Base-by-base conservation (phyloP, 2,888 invertebrate genomes). In the Augochlorella aurata region DNA sequence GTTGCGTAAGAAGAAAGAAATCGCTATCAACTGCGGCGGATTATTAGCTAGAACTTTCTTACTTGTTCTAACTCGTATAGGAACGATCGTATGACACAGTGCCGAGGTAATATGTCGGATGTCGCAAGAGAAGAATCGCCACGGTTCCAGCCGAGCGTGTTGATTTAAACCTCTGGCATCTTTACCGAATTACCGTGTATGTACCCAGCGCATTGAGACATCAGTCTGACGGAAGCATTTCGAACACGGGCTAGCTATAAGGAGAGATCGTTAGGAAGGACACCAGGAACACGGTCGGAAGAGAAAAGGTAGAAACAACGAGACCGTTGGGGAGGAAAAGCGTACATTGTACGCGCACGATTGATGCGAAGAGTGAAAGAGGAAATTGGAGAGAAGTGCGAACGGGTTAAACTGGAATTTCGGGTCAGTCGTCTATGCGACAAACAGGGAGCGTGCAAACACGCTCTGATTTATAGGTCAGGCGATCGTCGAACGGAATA, bases 391-490 rank as follows among this genome's bases (percentile, higher is more conserved):
- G 54, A 61, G 70, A 69, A 66, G 61, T 63, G 65, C 68, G 79
- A 85, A 81, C 69, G 74, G 76, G 80, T 79, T 88, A 80, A 87
- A 89, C 83, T 81, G 75, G 81, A 85, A 89, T 88, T 88, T 86
- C 83, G 81, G 82, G 83, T 86, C 77, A 82, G 76, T 79, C 74
- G 75, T 83, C 80, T 75, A 77, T 75, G 86, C 83, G 87, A 89
- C 89, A 82, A 86, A 82, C 80, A 71, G 61, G 54, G 84, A 73
- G 72, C 79, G 87, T 77, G 87, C 88, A 89, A 90, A 89, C 87
- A 86, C 79, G 76, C 78, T 63, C 84, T 89, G 89, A 89, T 90
- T 90, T 90, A 89, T 90, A 85, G 88, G 88, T 89, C 88, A 90
- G 85, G 69, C 83, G 61, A 80, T 54, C 81, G 80, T 73, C 65